Evolutionary conservation across 37 sponge, comb jelly and placozoan species (phyloP), one percentile per base, ranked within the genome.

Genomic region (Chondrosia reniformis): DNA sequence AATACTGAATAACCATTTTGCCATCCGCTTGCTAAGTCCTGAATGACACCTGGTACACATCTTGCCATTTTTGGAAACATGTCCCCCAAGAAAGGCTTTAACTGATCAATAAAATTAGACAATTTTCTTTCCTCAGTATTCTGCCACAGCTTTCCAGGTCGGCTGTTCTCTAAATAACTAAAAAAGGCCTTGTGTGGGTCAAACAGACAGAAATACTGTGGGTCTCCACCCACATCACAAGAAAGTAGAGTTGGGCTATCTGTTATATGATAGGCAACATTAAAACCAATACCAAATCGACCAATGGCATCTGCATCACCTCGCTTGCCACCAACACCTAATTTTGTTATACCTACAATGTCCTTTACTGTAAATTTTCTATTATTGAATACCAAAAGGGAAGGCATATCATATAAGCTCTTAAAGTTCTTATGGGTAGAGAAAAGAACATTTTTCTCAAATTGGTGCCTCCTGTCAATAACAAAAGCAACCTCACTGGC

Each of bases 221-320:
- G 84, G 46, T 55, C 49, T 38, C 84, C 84, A 44, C 61, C 69
- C 22, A 42, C 33, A 13, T 43, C 56, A 46, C 32, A 88, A 21
- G 92, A 84, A 1, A 93, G 55, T 46, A 89, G 86, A 2, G 52
- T 85, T n/a, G 94, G 89, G 45, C 87, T 85, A 45, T 93, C 94
- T 54, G 89, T 93, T 21, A 93, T 41, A 76, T 93, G 89, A 57
- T 93, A 93, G 4, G 85, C 89, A 0, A 85, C 89, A 88, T 93
- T 93, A 58, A 93, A 89, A 0, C 94, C 94, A 56, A 93, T 86
- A 39, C 94, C 94, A 86, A 88, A 93, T 34, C 85, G 71, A 7
- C 94, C 94, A 63, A 89, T 93, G 38, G 43, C 63, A 24, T 86
- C 85, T 62, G 76, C 37, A 1, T 87, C 71, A 33, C 71, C 67